Evolutionary conservation across 2,797 vertebrate species (phyloP), one percentile per base, ranked within the genome.

Genomic region (Cossypha polioptera): DNA sequence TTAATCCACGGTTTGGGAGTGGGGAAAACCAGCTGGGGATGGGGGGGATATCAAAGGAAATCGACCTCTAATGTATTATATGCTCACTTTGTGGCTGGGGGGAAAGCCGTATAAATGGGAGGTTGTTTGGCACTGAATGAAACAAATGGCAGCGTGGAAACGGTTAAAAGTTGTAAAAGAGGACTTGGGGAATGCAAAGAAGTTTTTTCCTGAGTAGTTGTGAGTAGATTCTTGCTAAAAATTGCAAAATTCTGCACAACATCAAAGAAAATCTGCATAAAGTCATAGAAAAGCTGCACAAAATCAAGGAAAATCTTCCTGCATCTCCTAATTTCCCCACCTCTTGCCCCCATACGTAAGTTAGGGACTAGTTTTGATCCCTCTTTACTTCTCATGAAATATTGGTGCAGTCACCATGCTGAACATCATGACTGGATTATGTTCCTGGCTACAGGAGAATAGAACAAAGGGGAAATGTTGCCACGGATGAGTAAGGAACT

Each of bases 1-100:
- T 97, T 95, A 97, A 98, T 97, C 96, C 97, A 93, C 0, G 94
- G 82, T 59, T 96, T 88, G 88, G 84, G 96, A 96, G 95, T 26
- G 13, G 94, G 86, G 87, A 94, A 95, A 90, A 81, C 29, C 90
- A 94, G 88, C 93, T 82, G 62, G 91, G 72, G 63, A 92, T 62
- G 88, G 73, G 91, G 43, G 43, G 59, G 42, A 73, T 95, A 95
- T 96, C 96, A 96, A 96, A 95, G 94, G 83, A 45, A 71, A 94
- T 73, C 59, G 59, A 68, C 59, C 91, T 95, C 51, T 67, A 61
- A 68, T 88, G 4, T 55, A 53, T 94, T 84, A 78, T 82, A 61
- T 80, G 93, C 77, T 96, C 95, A 86, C 93, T 97, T 95, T 38
- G 83, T 76, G 92, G 83, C n/a, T 53, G 2, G 72, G 35, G 63